Evolutionary conservation across 2,797 vertebrate species (phyloP), one percentile per base, ranked within the genome.

Genomic region (Pempheris klunzingeri): DNA sequence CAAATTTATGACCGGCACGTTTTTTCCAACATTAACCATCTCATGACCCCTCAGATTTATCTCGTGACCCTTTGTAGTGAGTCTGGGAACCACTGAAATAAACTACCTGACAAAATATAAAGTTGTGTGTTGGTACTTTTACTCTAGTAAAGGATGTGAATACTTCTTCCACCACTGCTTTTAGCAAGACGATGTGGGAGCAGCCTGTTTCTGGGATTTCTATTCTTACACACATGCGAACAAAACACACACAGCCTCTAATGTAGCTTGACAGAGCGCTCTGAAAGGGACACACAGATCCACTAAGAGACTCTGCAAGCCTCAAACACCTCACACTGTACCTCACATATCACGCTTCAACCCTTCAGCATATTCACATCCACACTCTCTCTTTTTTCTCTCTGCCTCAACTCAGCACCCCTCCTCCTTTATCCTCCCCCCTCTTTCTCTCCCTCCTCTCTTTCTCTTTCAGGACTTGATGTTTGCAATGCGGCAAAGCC

Each of bases 401-500:
- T 55, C 28, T 43, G 18, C 72, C 60, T 79, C 24, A 43, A 11
- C 30, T 49, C 49, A 28, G 32, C 60, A 18, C 41, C 54, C n/a
- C 62, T 64, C 65, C 47, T 53, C 52, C 50, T 60, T 17, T 17
- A 34, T 12, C 28, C 17, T 14, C 43, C 63, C 11, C 46, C 28
- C 43, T n/a, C 41, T 32, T 12, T 11, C 47, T n/a, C 30, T 7
- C 28, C 2, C 26, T 20, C 44, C 54, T 43, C 43, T 24, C 49
- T 55, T 44, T 78, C 68, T 67, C 82, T 66, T 75, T 76, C 69
- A 86, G 75, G 73, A 66, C 75, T 87, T 60, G 61, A 66, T 83
- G 59, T 77, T 77, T 77, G 74, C 91, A 87, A 90, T 91, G 89
- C 72, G 39, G 87, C 84, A 88, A 89, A 87, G 88, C 83, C 85